Evolutionary conservation across 2,797 vertebrate genomes (phyloP).

Genomic region (Artibeus jamaicensis): DNA sequence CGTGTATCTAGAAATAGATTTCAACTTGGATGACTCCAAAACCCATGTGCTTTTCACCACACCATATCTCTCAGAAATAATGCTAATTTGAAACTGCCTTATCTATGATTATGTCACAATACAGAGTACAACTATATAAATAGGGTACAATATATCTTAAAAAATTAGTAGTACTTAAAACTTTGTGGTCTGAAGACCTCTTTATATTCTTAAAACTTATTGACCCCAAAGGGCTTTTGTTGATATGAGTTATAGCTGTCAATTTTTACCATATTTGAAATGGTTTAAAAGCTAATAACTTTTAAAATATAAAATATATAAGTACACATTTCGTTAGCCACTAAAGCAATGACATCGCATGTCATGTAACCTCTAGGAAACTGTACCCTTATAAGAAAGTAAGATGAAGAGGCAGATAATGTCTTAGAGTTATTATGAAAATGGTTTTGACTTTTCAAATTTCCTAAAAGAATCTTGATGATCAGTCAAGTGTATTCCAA

Average conservation of each 20-base stretch:
- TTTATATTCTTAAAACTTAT: slow-evolving; percentile 32
- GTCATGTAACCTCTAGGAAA: neutral
- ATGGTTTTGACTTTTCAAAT: neutral
- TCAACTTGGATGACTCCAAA: neutral
- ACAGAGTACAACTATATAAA: neutral
- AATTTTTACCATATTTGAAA: slow-evolving; percentile 46
- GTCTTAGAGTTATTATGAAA: neutral
- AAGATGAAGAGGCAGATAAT: neutral
- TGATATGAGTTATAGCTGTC: neutral
- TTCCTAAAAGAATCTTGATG: neutral
- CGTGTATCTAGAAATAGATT: neutral
- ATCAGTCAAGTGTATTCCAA: neutral
- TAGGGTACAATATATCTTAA: neutral
- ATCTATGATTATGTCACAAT: neutral
- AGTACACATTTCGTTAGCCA: neutral
- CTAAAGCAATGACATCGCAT: neutral
- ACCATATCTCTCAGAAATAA: neutral
- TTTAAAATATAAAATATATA: neutral
- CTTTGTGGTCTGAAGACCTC: neutral
- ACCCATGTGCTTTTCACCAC: neutral
- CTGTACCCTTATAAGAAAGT: neutral
- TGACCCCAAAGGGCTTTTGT: slow-evolving; percentile 13
- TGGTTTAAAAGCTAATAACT: neutral
- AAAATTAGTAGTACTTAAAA: neutral
- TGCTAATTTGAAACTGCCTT: neutral